A percentile compares a stretch with the other conserved stretches of the same genome.
Evolutionary conservation across 2,797 vertebrate genomes (phyloP).

Genomic region (Oryzias sinensis): DNA sequence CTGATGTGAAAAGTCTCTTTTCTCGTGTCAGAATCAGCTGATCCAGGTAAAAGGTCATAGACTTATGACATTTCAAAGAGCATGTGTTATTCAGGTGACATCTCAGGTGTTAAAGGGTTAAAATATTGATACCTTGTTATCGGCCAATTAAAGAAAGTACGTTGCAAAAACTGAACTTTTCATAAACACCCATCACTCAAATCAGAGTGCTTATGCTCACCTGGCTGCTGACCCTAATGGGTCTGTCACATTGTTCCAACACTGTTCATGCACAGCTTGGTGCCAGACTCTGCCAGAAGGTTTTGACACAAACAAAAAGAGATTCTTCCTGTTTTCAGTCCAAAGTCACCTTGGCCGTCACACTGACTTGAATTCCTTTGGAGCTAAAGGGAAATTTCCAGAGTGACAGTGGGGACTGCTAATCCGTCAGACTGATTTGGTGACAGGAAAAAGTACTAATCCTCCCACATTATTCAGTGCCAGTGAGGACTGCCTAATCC

Average conservation of each 20-base stretch:
- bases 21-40: no score
- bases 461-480: conserved; percentile 61
- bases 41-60: no score
- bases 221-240: conserved; percentile 2
- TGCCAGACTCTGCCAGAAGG: conserved; percentile 11
- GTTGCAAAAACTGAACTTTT: not conserved
- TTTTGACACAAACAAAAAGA: conserved; percentile 4
- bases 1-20: no score
- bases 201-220: not conserved
- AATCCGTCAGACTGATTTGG: conserved; percentile 70
- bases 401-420: conserved; percentile 52
- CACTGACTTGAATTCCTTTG: conserved; percentile 25
- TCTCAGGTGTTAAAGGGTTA: no score
- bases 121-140: no score
- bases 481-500: conserved; percentile 56
- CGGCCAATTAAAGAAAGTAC: no score
- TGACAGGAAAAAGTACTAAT: conserved; percentile 69
- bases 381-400: conserved; percentile 38
- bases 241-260: not conserved
- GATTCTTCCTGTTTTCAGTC: conserved; percentile 20
- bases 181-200: not conserved
- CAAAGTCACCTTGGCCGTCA: conserved; percentile 61
- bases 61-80: no score
- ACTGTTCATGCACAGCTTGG: not conserved
- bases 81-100: no score